These are phyloP conservation scores for Tetranychus piercei DNA, from an alignment of 2,888 invertebrate genomes.

Conservation along the genomic window DNA sequence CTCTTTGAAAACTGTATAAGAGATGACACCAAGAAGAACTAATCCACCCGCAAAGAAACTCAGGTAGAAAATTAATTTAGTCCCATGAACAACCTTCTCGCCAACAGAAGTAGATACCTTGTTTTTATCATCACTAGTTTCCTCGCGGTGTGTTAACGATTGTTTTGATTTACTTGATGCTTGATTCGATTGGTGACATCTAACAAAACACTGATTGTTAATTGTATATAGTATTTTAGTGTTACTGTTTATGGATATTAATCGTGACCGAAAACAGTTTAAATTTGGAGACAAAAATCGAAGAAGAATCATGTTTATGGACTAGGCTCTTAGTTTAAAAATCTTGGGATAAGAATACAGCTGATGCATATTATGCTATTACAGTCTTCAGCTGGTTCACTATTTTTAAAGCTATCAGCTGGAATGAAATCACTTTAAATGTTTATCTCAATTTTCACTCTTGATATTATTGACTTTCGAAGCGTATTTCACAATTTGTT, in stretches of 20 bases:
- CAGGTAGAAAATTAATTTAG: background rate
- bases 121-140: background rate
- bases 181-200: background rate
- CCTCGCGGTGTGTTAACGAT: background rate
- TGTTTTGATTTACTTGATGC: background rate
- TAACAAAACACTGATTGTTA: background rate
- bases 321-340: too few species aligned
- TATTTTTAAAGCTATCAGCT: too few species aligned
- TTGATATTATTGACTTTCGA: too few species aligned
- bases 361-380: too few species aligned
- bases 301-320: background rate
- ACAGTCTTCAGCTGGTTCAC: too few species aligned
- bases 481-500: too few species aligned
- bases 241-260: background rate
- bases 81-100: background rate
- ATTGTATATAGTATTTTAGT: background rate
- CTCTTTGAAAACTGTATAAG: background rate
- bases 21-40: background rate
- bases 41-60: slow-evolving; percentile 5
- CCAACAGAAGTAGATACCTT: background rate
- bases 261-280: background rate
- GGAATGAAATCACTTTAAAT: too few species aligned
- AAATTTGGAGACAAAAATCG: background rate
- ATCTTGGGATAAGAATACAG: too few species aligned
- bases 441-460: too few species aligned